These are phyloP conservation scores for Mesopsocus fuscifrons DNA, from an alignment of 2,888 invertebrate species.

Conservation along the genomic window DNA sequence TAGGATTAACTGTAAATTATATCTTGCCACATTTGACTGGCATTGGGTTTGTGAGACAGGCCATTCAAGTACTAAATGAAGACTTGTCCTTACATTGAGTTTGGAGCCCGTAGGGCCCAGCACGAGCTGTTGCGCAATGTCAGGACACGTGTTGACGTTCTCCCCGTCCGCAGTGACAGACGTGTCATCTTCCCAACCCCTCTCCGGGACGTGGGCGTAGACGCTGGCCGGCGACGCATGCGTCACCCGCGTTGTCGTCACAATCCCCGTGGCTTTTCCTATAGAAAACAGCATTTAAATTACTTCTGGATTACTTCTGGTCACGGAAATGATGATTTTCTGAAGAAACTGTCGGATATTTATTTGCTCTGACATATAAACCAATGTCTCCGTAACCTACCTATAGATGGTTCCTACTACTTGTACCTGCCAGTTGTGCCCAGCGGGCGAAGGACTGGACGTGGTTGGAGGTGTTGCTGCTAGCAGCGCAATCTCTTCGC, in stretches of 20 bases:
- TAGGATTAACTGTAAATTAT: too few relatives aligned
- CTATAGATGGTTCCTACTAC: neutral
- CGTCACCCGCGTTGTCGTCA: slow-evolving; percentile 59
- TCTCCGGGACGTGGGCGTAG: slow-evolving; percentile 47
- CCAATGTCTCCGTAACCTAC: too few relatives aligned
- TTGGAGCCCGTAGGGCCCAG: neutral
- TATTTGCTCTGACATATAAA: too few relatives aligned
- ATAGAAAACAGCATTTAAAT: slow-evolving; percentile 4
- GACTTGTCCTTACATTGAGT: slow-evolving; percentile 6
- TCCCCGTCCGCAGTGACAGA: slow-evolving; percentile 31
- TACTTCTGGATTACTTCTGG: too few relatives aligned
- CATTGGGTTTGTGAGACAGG: too few relatives aligned
- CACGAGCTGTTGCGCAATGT: slow-evolving; percentile 3
- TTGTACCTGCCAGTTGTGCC: slow-evolving; percentile 44
- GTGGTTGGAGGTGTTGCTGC: slow-evolving; percentile 28
- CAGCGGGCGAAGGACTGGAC: slow-evolving; percentile 48
- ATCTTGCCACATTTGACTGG: too few relatives aligned
- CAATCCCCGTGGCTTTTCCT: slow-evolving; percentile 23
- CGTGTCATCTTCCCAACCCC: slow-evolving; percentile 50
- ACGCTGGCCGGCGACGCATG: slow-evolving; percentile 56
- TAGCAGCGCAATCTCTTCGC: slow-evolving; percentile 23
- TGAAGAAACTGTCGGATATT: too few relatives aligned
- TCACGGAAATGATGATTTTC: too few relatives aligned
- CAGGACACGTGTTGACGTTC: slow-evolving; percentile 19
- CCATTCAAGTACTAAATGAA: too few relatives aligned